Conservation (phyloP, 1,140 invertebrate genomes). For the Adoxophyes honmai region DNA sequence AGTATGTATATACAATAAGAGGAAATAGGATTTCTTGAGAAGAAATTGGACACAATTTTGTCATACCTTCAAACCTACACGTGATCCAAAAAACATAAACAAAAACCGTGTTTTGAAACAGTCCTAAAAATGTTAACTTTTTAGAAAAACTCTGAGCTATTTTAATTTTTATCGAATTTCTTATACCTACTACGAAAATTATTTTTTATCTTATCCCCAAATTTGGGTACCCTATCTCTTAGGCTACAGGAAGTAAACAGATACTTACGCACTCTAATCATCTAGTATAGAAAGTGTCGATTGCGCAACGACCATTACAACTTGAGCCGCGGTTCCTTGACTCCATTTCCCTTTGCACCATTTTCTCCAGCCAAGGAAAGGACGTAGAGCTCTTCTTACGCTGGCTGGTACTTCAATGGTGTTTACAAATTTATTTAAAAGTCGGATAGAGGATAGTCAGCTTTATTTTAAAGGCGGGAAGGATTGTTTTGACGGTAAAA, state of each 20-base stretch:
- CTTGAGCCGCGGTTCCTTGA: not conserved
- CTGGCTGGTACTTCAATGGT: not conserved
- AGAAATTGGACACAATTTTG: too few species aligned
- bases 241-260: not conserved
- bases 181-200: too few species aligned
- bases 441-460: not conserved
- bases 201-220: too few species aligned
- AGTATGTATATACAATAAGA: too few species aligned
- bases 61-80: too few species aligned
- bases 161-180: too few species aligned
- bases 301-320: constrained; percentile 1
- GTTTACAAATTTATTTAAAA: not conserved
- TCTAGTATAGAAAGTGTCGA: constrained; percentile 6
- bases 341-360: not conserved
- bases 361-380: not conserved
- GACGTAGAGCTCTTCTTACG: not conserved
- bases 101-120: too few species aligned
- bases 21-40: too few species aligned
- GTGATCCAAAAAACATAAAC: too few species aligned
- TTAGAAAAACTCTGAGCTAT: too few species aligned
- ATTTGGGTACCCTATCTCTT: not conserved
- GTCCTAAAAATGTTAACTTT: too few species aligned
- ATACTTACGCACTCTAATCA: not conserved
- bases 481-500: not conserved
- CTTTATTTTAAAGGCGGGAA: not conserved